Evolutionary conservation across 2,888 invertebrate species (phyloP).

Genomic region (Perizoma affinitatum): DNA sequence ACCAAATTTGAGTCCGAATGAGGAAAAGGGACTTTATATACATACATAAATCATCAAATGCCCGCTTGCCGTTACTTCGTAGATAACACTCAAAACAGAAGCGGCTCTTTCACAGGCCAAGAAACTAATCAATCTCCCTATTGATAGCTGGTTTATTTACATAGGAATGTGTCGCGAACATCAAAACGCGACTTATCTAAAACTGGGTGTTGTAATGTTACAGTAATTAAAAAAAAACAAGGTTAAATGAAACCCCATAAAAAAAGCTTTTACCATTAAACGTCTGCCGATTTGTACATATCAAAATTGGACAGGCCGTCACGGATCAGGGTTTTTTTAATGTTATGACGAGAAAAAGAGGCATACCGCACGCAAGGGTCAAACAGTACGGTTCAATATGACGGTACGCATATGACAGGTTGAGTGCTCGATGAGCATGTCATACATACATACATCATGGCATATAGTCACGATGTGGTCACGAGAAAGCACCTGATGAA

Average conservation of each 20-base stretch:
- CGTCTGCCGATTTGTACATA: conserved; percentile 6
- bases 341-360: no score
- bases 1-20: no score
- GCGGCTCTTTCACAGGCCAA: conserved; percentile 11
- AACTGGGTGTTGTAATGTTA: conserved; percentile 32
- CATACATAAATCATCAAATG: conserved; percentile 12
- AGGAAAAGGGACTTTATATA: neutral
- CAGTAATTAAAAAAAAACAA: conserved; percentile 39
- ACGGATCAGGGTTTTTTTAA: neutral
- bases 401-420: no score
- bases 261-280: conserved; percentile 34
- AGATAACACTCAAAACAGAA: conserved; percentile 10
- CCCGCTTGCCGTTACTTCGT: neutral
- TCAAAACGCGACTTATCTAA: conserved; percentile 32
- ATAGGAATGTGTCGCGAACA: conserved; percentile 32
- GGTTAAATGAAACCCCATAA: conserved; percentile 31
- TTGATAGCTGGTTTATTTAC: conserved; percentile 26
- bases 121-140: conserved; percentile 24
- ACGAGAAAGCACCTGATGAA: no score
- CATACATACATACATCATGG: no score
- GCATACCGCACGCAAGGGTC: no score
- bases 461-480: no score
- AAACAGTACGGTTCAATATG: no score
- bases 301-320: conserved; percentile 1
- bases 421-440: no score